Percentiles rank a stretch among this genome's conserved stretches.
Evolutionary conservation across 2,888 invertebrate genomes (phyloP).

Genomic region (Catocala sponsa): DNA sequence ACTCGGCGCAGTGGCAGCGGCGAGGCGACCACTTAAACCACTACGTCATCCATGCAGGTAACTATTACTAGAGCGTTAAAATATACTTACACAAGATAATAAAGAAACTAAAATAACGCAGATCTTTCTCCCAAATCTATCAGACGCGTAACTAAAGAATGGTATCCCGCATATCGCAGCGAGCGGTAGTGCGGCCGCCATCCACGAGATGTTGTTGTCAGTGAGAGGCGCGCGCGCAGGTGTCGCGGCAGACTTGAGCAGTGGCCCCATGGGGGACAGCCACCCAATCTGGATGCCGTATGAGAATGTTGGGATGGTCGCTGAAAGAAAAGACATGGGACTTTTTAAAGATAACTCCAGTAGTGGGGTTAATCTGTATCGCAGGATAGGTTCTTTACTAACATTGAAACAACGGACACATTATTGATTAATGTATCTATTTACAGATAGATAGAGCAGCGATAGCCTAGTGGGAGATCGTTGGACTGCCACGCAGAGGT

Average conservation of each 20-base stretch:
- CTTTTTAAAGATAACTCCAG: too few species aligned
- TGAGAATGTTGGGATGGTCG: constrained; percentile 82
- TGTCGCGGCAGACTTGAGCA: constrained; percentile 67
- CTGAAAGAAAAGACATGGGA: constrained; percentile 61
- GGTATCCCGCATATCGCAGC: constrained; percentile 84
- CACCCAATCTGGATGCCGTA: constrained; percentile 86
- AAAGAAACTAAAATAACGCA: constrained; percentile 82
- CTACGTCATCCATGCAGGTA: too few species aligned
- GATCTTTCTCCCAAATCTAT: constrained; percentile 80
- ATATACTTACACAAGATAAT: constrained; percentile 80
- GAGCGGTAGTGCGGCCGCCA: constrained; percentile 84
- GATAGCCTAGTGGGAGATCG: too few species aligned
- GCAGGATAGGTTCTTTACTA: too few species aligned
- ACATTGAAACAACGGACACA: too few species aligned
- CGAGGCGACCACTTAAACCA: too few species aligned
- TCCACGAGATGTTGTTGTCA: constrained; percentile 76
- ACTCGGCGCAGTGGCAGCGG: too few species aligned
- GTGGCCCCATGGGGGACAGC: constrained; percentile 82
- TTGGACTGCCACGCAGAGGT: too few species aligned
- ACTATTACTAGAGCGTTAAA: background rate
- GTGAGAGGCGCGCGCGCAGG: constrained; percentile 70
- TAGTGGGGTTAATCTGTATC: too few species aligned
- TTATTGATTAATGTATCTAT: too few species aligned
- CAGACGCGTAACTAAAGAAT: constrained; percentile 81
- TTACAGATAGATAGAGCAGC: too few species aligned